Conservation (phyloP, 2,888 invertebrate genomes). For the Eucera pruinosa region DNA sequence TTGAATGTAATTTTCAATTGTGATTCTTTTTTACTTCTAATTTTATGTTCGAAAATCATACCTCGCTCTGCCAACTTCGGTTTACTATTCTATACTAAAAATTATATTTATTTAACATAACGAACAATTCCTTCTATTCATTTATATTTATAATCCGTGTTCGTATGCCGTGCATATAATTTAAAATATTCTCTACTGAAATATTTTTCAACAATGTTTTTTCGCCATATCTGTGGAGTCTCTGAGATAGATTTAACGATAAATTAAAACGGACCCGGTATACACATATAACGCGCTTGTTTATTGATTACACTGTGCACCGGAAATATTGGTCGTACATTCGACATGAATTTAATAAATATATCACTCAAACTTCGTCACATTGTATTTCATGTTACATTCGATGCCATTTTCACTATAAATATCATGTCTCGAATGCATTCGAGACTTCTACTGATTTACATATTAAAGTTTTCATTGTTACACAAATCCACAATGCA, state of each 20-base stretch:
- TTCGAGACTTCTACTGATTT: background rate
- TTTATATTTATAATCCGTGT: background rate
- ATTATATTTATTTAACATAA: no score
- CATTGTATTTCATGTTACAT: background rate
- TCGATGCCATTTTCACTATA: constrained; percentile 1
- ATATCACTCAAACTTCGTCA: background rate
- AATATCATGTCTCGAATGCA: background rate
- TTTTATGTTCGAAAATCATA: no score
- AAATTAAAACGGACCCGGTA: background rate
- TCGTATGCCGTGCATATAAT: background rate
- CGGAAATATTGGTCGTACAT: background rate
- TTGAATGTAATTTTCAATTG: no score
- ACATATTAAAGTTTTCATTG: constrained; percentile 8
- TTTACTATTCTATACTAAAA: no score
- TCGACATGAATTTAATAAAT: constrained; percentile 11
- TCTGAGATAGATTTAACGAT: background rate
- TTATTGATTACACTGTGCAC: constrained; percentile 2
- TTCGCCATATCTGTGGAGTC: background rate
- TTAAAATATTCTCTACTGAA: no score
- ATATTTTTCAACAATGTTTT: background rate
- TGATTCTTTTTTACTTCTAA: no score
- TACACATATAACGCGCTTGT: background rate
- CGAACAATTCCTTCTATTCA: background rate
- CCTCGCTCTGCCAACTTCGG: no score
- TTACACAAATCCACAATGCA: background rate